phyloP scores from a whole-genome alignment of 2,888 invertebrate species.

The Spilarctia lutea region DNA sequence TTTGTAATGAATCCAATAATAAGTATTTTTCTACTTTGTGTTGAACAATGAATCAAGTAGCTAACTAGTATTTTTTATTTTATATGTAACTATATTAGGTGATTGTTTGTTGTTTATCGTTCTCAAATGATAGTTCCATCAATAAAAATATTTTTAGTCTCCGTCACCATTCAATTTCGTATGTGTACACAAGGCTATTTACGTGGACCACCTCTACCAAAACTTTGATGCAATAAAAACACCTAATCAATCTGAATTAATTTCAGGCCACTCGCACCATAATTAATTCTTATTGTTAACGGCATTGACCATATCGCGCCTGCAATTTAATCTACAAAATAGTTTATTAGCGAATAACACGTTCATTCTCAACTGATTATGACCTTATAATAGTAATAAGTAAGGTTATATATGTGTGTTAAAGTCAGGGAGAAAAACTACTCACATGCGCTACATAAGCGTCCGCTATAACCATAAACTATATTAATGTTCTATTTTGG shows the following conservation, averaged over 20 bases:
- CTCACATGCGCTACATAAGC: not conserved
- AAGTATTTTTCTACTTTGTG: no score
- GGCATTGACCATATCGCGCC: not conserved
- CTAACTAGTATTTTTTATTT: no score
- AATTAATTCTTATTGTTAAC: not conserved
- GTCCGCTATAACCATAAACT: slow-evolving; percentile 7
- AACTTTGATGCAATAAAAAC: no score
- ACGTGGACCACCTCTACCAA: no score
- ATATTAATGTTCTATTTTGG: slow-evolving; percentile 13
- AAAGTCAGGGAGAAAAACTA: not conserved
- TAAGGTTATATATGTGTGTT: not conserved
- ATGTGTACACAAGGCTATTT: no score
- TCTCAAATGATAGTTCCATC: no score
- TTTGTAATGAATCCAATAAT: no score
- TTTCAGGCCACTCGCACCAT: not conserved
- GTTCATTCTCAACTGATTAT: not conserved
- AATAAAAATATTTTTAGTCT: no score
- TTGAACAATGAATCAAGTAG: no score
- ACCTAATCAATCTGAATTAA: not conserved
- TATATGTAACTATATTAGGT: no score
- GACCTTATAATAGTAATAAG: slow-evolving; percentile 2
- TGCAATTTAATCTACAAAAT: not conserved
- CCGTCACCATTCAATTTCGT: no score
- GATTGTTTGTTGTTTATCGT: no score
- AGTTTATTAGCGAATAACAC: not conserved